These are phyloP conservation scores for Stercorarius parasiticus DNA, from an alignment of 2,113 vertebrate genomes.

Conservation along the genomic window DNA sequence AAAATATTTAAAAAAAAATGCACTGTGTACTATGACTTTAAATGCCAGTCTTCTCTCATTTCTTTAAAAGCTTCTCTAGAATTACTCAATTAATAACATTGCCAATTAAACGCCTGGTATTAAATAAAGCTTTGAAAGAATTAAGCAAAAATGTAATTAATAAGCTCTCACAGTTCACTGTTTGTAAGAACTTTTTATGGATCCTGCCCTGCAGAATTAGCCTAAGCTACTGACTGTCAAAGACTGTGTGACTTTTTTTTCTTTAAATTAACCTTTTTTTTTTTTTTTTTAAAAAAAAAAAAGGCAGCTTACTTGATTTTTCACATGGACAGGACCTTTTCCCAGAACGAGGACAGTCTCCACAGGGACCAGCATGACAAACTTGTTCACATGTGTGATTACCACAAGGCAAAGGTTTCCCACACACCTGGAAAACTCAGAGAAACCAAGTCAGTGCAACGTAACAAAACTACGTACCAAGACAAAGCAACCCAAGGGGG, in stretches of 20 bases:
- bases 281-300: neutral
- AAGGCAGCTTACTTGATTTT: slow-evolving; percentile 82
- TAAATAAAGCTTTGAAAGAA: neutral
- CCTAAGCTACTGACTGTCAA: neutral
- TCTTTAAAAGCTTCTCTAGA: neutral
- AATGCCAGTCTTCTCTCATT: neutral
- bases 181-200: neutral
- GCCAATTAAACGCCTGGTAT: neutral
- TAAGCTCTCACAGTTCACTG: neutral
- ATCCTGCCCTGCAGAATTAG: neutral
- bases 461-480: neutral
- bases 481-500: neutral
- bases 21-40: neutral
- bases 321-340: slow-evolving; percentile 91
- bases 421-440: slow-evolving; percentile 80
- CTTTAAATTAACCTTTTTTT: neutral
- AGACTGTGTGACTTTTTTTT: neutral
- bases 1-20: neutral
- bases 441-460: neutral
- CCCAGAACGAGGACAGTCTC: slow-evolving; percentile 89
- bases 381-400: slow-evolving; percentile 90
- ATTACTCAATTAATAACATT: neutral
- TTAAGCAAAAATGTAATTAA: neutral
- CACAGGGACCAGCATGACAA: slow-evolving; percentile 87
- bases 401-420: slow-evolving; percentile 84